These are phyloP conservation scores for Fulica atra DNA, from an alignment of 2,113 vertebrate species.

Conservation along the genomic window DNA sequence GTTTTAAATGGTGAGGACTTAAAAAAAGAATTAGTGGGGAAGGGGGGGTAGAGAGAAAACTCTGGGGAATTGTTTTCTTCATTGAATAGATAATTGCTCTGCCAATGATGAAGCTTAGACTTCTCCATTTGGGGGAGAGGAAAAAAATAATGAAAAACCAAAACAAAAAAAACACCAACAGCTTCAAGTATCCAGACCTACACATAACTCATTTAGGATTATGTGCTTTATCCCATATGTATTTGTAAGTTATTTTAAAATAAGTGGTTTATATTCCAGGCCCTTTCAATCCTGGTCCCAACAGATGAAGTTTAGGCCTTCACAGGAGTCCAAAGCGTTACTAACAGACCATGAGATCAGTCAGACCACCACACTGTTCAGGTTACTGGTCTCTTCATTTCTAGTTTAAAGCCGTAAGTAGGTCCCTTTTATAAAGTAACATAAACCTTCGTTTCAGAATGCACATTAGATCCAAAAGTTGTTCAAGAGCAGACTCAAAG, in stretches of 20 bases:
- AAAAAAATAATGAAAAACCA: neutral
- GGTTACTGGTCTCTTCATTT: neutral
- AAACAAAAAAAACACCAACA: neutral
- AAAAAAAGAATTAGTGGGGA: neutral
- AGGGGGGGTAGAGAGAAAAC: neutral
- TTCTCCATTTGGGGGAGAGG: neutral
- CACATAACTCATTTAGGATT: neutral
- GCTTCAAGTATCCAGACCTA: constrained; percentile 10
- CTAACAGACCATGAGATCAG: neutral
- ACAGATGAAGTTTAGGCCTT: neutral
- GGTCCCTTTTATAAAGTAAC: neutral
- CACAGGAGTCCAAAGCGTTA: neutral
- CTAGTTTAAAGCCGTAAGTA: neutral
- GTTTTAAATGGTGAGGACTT: neutral
- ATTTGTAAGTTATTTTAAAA: neutral
- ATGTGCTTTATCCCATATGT: neutral
- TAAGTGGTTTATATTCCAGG: neutral
- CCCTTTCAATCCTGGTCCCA: neutral
- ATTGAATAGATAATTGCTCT: neutral
- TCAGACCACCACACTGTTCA: neutral
- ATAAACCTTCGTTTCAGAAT: neutral
- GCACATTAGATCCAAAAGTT: neutral
- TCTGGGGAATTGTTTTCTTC: neutral
- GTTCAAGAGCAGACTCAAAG: neutral
- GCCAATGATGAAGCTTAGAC: neutral